These are phyloP conservation scores for Erebia palarica DNA, from an alignment of 2,888 invertebrate species.

Conservation along the genomic window DNA sequence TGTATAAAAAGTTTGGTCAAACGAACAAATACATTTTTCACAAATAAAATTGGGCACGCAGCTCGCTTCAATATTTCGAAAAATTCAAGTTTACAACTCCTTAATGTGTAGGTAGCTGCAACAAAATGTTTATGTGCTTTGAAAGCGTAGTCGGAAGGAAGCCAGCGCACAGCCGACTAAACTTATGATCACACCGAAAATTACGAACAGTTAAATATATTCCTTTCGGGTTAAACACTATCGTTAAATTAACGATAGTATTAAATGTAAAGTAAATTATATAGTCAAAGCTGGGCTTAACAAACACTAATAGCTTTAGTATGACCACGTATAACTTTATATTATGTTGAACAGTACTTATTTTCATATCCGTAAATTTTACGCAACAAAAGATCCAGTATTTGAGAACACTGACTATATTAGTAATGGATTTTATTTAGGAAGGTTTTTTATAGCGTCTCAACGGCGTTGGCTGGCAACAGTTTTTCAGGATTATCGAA, in stretches of 20 bases:
- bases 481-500: conserved; percentile 78
- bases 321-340: background rate
- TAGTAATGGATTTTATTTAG: conserved; percentile 29
- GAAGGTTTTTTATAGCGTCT: conserved; percentile 25
- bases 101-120: conserved; percentile 23
- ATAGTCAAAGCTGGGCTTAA: conserved; percentile 44
- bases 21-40: no score
- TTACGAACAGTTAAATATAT: conserved; percentile 26
- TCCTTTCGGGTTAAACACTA: conserved; percentile 15
- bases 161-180: conserved; percentile 23
- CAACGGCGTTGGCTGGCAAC: conserved; percentile 34
- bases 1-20: no score
- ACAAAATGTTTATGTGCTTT: conserved; percentile 21
- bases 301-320: background rate
- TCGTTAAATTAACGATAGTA: no score
- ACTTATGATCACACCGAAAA: conserved; percentile 26
- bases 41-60: background rate
- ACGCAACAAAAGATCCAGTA: background rate
- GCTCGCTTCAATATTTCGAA: conserved; percentile 6
- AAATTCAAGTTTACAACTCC: conserved; percentile 4
- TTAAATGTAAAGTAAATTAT: conserved; percentile 21
- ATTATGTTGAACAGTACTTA: background rate
- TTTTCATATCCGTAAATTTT: background rate
- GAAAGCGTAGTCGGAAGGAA: conserved; percentile 27
- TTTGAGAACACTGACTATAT: conserved; percentile 15